Evolutionary conservation across 1,140 invertebrate species (phyloP), one percentile per base, ranked within the genome.

Genomic region (Trichoplusia ni): DNA sequence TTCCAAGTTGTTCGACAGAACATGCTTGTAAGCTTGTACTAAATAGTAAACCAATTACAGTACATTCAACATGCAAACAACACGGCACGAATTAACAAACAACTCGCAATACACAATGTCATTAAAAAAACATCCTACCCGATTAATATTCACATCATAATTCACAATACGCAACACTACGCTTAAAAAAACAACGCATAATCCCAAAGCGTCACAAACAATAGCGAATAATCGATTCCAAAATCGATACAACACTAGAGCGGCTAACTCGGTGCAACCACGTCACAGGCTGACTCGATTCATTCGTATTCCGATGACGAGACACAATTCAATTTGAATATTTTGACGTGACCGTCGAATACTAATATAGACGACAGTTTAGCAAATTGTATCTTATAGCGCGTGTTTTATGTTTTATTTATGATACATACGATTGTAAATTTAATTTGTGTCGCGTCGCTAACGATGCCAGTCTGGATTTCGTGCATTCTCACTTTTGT

Each of bases 281-380:
- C 66, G 56, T 64, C 61, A 58, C 56, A 61, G 62, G 64, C 58
- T 27, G 44, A 59, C 33, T 42, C 72, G 66, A 75, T 73, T 69
- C 66, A 61, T 72, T 76, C 38, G 77, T 79, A 84, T 83, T 77
- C 82, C 63, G 67, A 72, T 73, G 69, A 72, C 73, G 70, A 58
- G 44, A 71, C 70, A 72, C 78, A 75, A 82, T 75, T 79, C 72
- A 73, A 82, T 86, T 86, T 85, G 82, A 86, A 86, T 86, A 86
- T 82, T 81, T 81, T 70, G 71, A 78, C 66, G 73, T 71, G 73
- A 73, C 59, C 64, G 18, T 37, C 59, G 80, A 75, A 84, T 81
- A 77, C 78, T 82, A 80, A 83, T 78, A 68, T 49, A 56, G 60
- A 21, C 40, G 73, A 71, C 71, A 79, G 78, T 81, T 82, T 77